phyloP scores from a whole-genome alignment of 2,797 vertebrate genomes.

The Eidolon dupreanum region DNA sequence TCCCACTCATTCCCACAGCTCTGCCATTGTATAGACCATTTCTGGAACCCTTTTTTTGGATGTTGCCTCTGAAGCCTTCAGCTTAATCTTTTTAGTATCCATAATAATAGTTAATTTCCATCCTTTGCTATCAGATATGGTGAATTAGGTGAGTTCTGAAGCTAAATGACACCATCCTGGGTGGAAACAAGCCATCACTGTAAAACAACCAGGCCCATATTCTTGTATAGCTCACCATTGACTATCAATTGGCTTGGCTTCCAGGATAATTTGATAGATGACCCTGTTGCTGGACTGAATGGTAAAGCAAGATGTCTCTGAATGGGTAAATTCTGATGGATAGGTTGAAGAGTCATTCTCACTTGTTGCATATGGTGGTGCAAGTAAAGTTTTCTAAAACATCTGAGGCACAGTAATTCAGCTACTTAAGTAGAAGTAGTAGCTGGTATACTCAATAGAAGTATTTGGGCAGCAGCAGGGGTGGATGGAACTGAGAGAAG shows the following conservation, averaged over 20 bases:
- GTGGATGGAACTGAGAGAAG: background rate
- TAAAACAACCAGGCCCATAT: background rate
- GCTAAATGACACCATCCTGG: background rate
- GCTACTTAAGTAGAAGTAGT: constrained; percentile 1
- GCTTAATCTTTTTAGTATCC: constrained; percentile 30
- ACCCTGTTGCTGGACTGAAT: background rate
- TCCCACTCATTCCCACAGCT: background rate
- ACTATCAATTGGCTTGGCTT: constrained; percentile 5
- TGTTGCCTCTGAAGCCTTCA: background rate
- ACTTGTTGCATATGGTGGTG: background rate
- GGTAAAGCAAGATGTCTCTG: constrained; percentile 3
- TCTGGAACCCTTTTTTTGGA: background rate
- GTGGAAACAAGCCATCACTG: constrained; percentile 4
- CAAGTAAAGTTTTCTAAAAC: constrained; percentile 26
- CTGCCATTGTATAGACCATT: constrained; percentile 4
- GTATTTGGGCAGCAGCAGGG: background rate
- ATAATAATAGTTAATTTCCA: constrained; percentile 21
- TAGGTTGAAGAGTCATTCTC: constrained; percentile 34
- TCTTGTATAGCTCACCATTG: constrained; percentile 27
- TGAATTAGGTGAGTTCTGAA: constrained; percentile 27
- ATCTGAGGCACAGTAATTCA: background rate
- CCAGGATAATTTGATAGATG: background rate
- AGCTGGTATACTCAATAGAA: background rate
- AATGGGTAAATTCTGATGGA: background rate
- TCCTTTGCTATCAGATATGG: constrained; percentile 46